Evolutionary conservation across 1,140 invertebrate species (phyloP).

Genomic region (Aphaenogaster rudis): DNA sequence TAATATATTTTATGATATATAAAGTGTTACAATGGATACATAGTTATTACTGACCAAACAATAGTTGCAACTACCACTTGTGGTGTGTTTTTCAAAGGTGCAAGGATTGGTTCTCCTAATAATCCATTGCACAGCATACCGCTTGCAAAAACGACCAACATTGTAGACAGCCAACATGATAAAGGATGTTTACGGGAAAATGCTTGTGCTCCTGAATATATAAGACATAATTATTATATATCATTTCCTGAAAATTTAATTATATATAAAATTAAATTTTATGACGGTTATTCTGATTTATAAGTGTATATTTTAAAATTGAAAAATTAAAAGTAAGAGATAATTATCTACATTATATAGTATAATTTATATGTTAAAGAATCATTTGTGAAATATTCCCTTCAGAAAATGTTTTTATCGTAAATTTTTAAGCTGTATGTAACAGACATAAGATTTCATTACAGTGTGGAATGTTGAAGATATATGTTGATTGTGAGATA

Average conservation of each 20-base stretch:
- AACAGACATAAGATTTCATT: constrained; percentile 9
- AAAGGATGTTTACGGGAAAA: constrained; percentile 99
- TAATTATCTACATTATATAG: neutral
- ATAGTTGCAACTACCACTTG: constrained; percentile 96
- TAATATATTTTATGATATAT: neutral
- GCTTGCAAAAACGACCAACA: constrained; percentile 99
- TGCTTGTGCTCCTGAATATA: constrained; percentile 91
- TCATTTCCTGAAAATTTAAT: neutral
- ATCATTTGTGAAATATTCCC: constrained; percentile 1
- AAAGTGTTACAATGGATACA: neutral
- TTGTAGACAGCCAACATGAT: constrained; percentile 98
- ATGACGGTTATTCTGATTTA: neutral
- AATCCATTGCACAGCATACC: constrained; percentile 97
- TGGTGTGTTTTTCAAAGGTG: constrained; percentile 97
- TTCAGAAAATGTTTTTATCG: neutral
- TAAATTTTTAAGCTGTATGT: constrained; percentile 19
- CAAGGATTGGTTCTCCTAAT: constrained; percentile 97
- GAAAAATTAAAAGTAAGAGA: neutral
- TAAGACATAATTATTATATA: neutral
- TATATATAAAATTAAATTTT: neutral
- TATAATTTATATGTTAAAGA: neutral
- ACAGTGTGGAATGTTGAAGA: constrained; percentile 47
- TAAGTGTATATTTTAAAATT: neutral
- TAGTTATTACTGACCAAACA: constrained; percentile 92
- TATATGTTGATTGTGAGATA: constrained; percentile 58